Conservation (phyloP, 2,888 invertebrate genomes). For the Omphaloscelis lunosa region DNA sequence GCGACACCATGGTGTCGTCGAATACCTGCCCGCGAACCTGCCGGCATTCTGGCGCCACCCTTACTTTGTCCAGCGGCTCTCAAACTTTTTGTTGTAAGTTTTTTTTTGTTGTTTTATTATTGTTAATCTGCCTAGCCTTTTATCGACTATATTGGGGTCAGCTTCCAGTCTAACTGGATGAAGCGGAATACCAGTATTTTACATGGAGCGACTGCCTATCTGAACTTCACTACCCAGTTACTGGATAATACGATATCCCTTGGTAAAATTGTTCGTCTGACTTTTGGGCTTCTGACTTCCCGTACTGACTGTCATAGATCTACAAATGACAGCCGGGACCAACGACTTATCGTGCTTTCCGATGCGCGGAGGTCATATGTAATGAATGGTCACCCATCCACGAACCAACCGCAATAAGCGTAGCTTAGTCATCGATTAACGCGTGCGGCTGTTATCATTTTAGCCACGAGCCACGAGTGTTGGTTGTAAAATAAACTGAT, state of each 20-base stretch:
- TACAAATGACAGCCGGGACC: too few species aligned
- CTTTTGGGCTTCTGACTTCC: too few species aligned
- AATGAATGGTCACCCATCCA: too few species aligned
- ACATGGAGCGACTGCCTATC: background rate
- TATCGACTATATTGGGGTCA: background rate
- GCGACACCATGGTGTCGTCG: constrained; percentile 69
- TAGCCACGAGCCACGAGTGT: background rate
- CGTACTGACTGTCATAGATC: too few species aligned
- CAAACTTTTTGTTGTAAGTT: constrained; percentile 66
- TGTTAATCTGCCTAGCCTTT: background rate
- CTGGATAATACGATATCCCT: too few species aligned
- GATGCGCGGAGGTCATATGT: too few species aligned
- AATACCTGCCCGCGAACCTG: constrained; percentile 80
- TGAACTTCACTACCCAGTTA: too few species aligned
- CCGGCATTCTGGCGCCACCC: constrained; percentile 84
- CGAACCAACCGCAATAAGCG: background rate
- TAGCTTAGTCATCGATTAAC: too few species aligned
- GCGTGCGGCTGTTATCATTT: background rate
- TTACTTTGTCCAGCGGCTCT: constrained; percentile 68
- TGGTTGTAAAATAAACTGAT: background rate
- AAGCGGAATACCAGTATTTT: background rate
- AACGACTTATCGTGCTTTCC: too few species aligned
- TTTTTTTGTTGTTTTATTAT: background rate
- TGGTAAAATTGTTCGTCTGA: too few species aligned
- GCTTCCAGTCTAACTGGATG: background rate